Base-by-base conservation (phyloP, 2,888 invertebrate species). In the Xanthorhoe designata region DNA sequence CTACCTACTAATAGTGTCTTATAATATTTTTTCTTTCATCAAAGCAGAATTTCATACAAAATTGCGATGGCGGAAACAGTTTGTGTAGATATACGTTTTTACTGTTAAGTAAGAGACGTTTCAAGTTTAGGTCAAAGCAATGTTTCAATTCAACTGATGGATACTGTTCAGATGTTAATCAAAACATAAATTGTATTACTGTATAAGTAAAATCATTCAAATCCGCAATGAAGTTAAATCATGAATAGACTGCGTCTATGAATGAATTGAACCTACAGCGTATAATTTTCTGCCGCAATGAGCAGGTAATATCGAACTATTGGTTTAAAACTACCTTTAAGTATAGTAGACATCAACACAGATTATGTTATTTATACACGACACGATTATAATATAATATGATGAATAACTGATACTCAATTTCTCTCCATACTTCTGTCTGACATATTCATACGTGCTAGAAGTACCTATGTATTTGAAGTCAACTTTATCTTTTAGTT, bases 231-330 rank as follows among this genome's bases (percentile, higher is more conserved):
- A 17, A 52, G 58, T 15, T 51, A 24, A 24, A 24, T 57, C 47
- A 63, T 63, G 63, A 63, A 67, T 63, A 29, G 56, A 38, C 35
- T 57, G 32, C 52, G 55, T 6, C 51, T 51, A n/a, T 51, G 24
- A 51, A 51, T 51, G 19, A 24, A 24, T 51, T 10, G 9, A 19
- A 19, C 13, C 15, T 45, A 15, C 47, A 29, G 6, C 51, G 29
- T 67, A 29, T 59, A 59, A 67, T 67, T 63, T 62, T 63, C 42
- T 58, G 38, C 19, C 49, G 51, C 35, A 50, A 62, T 53, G 53
- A 53, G 17, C 53, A 15, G 15, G 32, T 35, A 53, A 51, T 15
- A 47, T 47, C 6, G 17, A 17, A 17, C 13, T 47, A 7, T 47
- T 10, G 19, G 51, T n/a, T 51, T 24, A 47, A 15, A 15, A 47